phyloP scores from a whole-genome alignment of 1,140 invertebrate species.

The Zaprionus africanus region DNA sequence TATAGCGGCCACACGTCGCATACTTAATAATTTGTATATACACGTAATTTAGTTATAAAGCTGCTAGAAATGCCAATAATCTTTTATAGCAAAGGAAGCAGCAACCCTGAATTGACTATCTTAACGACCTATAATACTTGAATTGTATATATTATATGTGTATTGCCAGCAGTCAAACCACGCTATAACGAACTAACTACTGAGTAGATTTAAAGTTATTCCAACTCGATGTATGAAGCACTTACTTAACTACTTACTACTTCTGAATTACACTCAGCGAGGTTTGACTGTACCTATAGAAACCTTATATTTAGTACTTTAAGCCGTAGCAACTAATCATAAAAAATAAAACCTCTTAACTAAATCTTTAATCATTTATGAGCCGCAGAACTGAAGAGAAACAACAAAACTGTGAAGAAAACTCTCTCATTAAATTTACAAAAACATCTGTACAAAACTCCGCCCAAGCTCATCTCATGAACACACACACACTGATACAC shows the following conservation, averaged over 20 bases:
- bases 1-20: constrained; percentile 63
- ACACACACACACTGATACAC: constrained; percentile 12
- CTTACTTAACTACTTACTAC: neutral
- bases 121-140: constrained; percentile 1
- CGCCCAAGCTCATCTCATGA: constrained; percentile 17
- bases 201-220: no score
- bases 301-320: neutral
- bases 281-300: neutral
- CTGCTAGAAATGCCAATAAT: neutral
- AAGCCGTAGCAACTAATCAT: constrained; percentile 32
- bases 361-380: constrained; percentile 22
- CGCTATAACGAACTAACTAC: neutral
- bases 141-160: constrained; percentile 8
- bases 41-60: constrained; percentile 42
- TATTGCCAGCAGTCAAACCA: neutral
- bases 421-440: constrained; percentile 1
- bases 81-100: neutral
- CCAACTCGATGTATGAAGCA: no score
- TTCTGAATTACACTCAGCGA: neutral
- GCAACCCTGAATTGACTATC: constrained; percentile 38
- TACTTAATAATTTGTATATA: constrained; percentile 69
- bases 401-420: constrained; percentile 5
- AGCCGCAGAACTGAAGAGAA: constrained; percentile 7
- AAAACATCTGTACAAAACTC: constrained; percentile 25
- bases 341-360: constrained; percentile 15